phyloP scores from a whole-genome alignment of 2,888 invertebrate genomes.

The Pegoplata infirma region DNA sequence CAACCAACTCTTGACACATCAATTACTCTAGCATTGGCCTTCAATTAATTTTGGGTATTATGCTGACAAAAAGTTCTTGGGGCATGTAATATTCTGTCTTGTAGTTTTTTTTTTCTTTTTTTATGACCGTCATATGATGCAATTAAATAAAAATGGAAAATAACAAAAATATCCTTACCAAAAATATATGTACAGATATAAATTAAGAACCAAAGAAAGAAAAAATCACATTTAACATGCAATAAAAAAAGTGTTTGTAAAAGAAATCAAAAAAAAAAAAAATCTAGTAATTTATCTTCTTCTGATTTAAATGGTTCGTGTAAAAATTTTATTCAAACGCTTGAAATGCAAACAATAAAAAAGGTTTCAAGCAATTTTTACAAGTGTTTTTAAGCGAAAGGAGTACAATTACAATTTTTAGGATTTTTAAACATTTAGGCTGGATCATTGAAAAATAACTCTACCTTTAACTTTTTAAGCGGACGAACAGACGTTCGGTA shows the following conservation, averaged over 20 bases:
- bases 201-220: neutral
- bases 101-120: neutral
- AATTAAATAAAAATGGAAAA: conserved; percentile 4
- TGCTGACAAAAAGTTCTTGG: conserved; percentile 1
- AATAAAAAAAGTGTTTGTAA: too few species aligned
- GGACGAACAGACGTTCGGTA: too few species aligned
- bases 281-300: neutral
- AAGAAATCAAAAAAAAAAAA: neutral
- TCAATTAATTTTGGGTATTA: conserved; percentile 32
- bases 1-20: conserved; percentile 25
- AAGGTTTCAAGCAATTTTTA: neutral
- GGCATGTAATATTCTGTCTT: neutral
- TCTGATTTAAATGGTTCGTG: neutral
- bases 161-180: neutral
- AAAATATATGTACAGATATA: neutral
- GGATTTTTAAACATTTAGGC: too few species aligned
- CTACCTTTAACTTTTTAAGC: too few species aligned
- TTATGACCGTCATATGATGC: neutral
- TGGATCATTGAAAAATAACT: too few species aligned
- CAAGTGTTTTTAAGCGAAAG: too few species aligned
- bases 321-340: neutral
- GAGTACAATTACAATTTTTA: too few species aligned
- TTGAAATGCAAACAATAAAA: neutral
- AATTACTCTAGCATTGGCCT: conserved; percentile 22
- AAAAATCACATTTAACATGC: conserved; percentile 11